Percentiles rank a stretch among this genome's conserved stretches.
These are phyloP conservation scores for Lepidotrigona ventralis DNA, from an alignment of 1,140 invertebrate genomes.

Conservation along the genomic window DNA sequence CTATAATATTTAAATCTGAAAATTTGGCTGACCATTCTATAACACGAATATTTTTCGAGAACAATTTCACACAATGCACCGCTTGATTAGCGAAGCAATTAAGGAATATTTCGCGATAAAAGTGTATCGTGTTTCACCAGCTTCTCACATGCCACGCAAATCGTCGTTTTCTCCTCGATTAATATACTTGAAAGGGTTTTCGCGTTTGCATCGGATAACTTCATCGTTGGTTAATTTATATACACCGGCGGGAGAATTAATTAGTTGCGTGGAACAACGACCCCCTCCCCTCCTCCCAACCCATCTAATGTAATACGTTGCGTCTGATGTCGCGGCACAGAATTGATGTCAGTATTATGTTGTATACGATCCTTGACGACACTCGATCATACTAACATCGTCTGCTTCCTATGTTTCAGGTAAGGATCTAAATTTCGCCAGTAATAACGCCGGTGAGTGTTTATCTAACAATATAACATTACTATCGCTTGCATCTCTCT, in stretches of 20 bases:
- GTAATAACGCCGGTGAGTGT: conserved; percentile 79
- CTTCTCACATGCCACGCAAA: not conserved
- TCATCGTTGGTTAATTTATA: conserved; percentile 45
- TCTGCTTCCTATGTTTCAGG: conserved; percentile 72
- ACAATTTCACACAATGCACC: not conserved
- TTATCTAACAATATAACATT: conserved; percentile 69
- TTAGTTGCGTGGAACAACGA: conserved; percentile 30
- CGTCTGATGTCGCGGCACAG: conserved; percentile 31
- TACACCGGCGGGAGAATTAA: conserved; percentile 38
- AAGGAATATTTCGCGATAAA: conserved; percentile 23
- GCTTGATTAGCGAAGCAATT: conserved; percentile 27
- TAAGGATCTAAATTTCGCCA: conserved; percentile 79
- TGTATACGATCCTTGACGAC: conserved; percentile 26
- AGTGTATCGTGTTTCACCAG: conserved; percentile 2
- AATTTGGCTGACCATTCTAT: too few species aligned
- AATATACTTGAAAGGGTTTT: conserved; percentile 31
- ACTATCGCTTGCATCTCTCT: conserved; percentile 31
- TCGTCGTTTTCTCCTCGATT: not conserved
- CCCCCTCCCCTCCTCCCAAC: not conserved
- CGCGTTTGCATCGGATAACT: conserved; percentile 18
- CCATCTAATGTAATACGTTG: conserved; percentile 36
- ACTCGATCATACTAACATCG: conserved; percentile 49
- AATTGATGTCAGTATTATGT: conserved; percentile 53
- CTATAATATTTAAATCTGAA: too few species aligned
- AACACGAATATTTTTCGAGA: not conserved